Evolutionary conservation across 2,888 invertebrate species (phyloP), one percentile per base, ranked within the genome.

Genomic region (Petrolisthes manimaculis): DNA sequence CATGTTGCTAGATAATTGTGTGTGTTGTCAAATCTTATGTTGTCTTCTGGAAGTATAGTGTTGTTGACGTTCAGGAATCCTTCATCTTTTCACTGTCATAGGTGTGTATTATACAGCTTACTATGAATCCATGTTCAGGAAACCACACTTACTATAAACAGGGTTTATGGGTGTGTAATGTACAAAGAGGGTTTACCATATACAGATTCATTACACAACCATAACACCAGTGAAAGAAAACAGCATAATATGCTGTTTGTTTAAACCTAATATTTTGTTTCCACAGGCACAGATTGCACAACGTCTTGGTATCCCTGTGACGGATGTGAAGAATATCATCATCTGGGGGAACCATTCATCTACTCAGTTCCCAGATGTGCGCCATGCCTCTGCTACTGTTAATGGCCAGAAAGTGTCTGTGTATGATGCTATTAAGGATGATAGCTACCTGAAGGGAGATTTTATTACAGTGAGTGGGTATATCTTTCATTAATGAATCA

Each of bases 331-430:
- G 92, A 98, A 98, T 93, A 96, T 98, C 21, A 96, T 98, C 90
- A 99, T 99, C 93, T 99, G 99, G 99, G 99, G 99, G 79, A 99
- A 99, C 94, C 99, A 99, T 93, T 99, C 99, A 0, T 97, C 98
- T 5, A 99, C 99, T 9, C 99, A 99, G 94, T 99, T 97, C 93
- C 99, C 99, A 6, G 99, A 99, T 94, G 96, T 96, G 0, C 94
- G 95, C 55, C 95, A 96, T 92, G 97, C 96, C 55, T 93, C 94
- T 51, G 92, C 92, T 51, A 91, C 84, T n/a, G 95, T 95, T 4
- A 93, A 93, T 55, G 95, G 95, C 6, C 94, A 93, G 18, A 93
- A 93, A 51, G 94, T 95, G 90, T 92, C 95, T 1, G 96, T 96
- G 0, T 93, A 94, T 8, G 95, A 95, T 69, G 96, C 95, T 69